Percentiles rank a stretch among this genome's conserved stretches.
phyloP scores from a whole-genome alignment of 2,113 vertebrate species.

The Atrichornis clamosus region DNA sequence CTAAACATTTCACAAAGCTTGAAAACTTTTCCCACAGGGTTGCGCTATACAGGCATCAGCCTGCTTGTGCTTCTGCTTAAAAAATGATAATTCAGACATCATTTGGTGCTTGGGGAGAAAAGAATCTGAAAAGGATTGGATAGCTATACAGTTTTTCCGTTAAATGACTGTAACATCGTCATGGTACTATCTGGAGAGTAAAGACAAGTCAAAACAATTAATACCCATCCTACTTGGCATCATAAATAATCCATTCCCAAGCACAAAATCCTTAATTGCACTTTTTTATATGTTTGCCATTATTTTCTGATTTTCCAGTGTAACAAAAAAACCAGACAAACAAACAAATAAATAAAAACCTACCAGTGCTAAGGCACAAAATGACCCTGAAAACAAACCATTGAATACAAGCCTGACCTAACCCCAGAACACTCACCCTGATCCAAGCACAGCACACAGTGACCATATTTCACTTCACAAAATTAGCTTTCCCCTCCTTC shows the following conservation, averaged over 20 bases:
- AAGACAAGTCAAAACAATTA: neutral
- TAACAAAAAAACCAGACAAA: neutral
- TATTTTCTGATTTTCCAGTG: neutral
- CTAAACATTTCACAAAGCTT: neutral
- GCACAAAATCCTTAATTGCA: neutral
- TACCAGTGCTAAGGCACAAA: neutral
- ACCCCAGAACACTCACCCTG: neutral
- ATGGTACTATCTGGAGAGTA: neutral
- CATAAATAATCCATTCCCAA: neutral
- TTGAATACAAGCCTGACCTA: neutral
- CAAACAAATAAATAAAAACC: neutral
- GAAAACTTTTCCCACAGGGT: neutral
- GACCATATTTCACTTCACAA: constrained; percentile 30
- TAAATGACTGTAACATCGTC: neutral
- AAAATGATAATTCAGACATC: neutral
- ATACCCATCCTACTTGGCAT: neutral
- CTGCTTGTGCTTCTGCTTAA: neutral
- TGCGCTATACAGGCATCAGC: neutral
- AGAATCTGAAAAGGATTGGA: neutral
- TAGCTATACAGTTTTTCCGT: neutral
- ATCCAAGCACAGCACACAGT: neutral
- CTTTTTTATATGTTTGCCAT: neutral
- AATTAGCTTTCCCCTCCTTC: neutral
- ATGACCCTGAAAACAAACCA: neutral
- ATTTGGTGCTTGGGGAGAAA: neutral